phyloP scores from a whole-genome alignment of 2,113 vertebrate species.

The Esox niger region DNA sequence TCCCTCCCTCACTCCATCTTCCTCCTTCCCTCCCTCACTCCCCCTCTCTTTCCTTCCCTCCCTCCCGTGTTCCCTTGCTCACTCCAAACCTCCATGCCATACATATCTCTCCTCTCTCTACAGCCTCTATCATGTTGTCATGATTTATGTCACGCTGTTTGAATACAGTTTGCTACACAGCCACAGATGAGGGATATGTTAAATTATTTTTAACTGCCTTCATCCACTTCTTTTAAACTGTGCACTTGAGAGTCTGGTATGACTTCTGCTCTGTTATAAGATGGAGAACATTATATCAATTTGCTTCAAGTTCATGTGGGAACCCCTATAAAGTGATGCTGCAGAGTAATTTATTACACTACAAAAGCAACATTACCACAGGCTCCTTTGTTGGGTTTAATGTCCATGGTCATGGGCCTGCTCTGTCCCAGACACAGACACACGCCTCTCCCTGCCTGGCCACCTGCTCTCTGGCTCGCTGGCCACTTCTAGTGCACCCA shows the following conservation, averaged over 20 bases:
- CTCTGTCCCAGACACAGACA: slow-evolving; percentile 8
- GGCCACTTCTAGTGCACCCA: slow-evolving; percentile 21
- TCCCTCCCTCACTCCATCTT: background rate
- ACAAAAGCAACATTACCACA: slow-evolving; percentile 6
- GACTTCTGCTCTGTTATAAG: slow-evolving; percentile 12
- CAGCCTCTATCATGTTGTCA: background rate
- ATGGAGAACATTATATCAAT: slow-evolving; percentile 11
- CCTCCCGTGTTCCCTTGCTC: background rate
- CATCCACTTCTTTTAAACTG: slow-evolving; percentile 11
- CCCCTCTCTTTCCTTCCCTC: background rate
- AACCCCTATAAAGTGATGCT: slow-evolving; percentile 3
- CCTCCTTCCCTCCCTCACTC: background rate
- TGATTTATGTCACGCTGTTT: background rate
- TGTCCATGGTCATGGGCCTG: slow-evolving; percentile 1
- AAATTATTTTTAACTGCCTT: slow-evolving; percentile 1
- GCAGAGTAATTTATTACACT: slow-evolving; percentile 13
- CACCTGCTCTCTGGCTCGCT: slow-evolving; percentile 23
- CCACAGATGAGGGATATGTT: slow-evolving; percentile 6
- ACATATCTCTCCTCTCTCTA: background rate
- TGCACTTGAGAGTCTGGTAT: slow-evolving; percentile 22
- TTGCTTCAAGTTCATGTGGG: slow-evolving; percentile 23
- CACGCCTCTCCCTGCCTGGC: slow-evolving; percentile 4
- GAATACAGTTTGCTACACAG: background rate
- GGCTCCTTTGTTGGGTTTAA: slow-evolving; percentile 21
- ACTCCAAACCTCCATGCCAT: background rate